Conservation (phyloP, 2,113 vertebrate species). For the Paraplagusia blochii region DNA sequence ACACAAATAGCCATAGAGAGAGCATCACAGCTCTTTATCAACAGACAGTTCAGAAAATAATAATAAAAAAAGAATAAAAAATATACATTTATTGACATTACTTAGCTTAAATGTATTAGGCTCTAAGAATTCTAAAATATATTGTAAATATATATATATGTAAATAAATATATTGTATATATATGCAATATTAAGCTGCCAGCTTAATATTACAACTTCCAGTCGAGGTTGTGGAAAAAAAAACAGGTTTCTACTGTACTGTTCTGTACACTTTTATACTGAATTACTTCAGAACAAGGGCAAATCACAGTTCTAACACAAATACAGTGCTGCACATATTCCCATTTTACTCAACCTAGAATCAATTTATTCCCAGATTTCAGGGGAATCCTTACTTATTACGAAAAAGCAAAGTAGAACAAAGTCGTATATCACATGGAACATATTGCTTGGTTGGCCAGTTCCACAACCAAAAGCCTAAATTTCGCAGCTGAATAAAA, state of each 20-base stretch:
- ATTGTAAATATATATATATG: too few relatives aligned
- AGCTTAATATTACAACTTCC: too few relatives aligned
- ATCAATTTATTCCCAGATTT: conserved; percentile 31
- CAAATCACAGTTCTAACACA: neutral
- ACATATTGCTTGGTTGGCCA: conserved; percentile 47
- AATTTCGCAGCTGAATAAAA: conserved; percentile 65
- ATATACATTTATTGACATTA: too few relatives aligned
- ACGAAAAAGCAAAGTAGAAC: conserved; percentile 56
- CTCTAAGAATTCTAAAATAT: too few relatives aligned
- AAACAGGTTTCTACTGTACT: too few relatives aligned
- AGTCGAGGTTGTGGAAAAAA: too few relatives aligned
- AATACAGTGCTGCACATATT: neutral
- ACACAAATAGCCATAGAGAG: conserved; percentile 7
- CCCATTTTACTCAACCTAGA: conserved; percentile 1
- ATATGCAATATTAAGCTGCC: too few relatives aligned
- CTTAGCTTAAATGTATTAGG: too few relatives aligned
- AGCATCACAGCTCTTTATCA: conserved; percentile 4
- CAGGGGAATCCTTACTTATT: conserved; percentile 44
- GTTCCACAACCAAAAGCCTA: conserved; percentile 50
- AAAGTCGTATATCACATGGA: conserved; percentile 60
- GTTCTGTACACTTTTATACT: neutral
- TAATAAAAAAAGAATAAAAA: too few relatives aligned
- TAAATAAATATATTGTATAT: too few relatives aligned
- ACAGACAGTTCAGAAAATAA: too few relatives aligned
- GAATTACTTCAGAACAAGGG: neutral